Evolutionary conservation across 2,888 invertebrate genomes (phyloP).

Genomic region (Chirona hameri): DNA sequence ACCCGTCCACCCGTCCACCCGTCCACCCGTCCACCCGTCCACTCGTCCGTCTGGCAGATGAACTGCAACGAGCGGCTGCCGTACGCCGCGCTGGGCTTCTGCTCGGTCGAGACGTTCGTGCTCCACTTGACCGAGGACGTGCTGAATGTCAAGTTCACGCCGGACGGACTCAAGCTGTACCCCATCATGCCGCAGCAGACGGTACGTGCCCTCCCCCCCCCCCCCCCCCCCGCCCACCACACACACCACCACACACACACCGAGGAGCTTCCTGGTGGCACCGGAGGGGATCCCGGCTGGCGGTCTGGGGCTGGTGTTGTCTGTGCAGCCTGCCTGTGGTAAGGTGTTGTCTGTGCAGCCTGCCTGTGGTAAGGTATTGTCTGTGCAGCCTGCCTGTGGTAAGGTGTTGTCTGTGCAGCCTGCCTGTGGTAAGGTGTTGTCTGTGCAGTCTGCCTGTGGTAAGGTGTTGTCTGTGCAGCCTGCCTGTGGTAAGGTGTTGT

Average conservation of each 20-base stretch:
- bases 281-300: not conserved
- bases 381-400: no score
- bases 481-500: no score
- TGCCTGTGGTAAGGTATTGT: no score
- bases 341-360: no score
- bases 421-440: no score
- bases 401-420: no score
- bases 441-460: no score
- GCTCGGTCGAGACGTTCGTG: not conserved
- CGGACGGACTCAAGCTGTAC: not conserved
- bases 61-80: slow-evolving; percentile 23
- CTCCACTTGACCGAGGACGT: not conserved
- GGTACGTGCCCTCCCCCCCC: not conserved
- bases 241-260: no score
- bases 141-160: not conserved
- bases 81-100: not conserved
- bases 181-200: not conserved
- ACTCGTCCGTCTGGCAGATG: not conserved
- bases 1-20: no score
- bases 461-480: no score
- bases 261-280: not conserved
- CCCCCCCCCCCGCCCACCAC: not conserved
- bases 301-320: not conserved
- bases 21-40: no score
- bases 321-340: no score